Evolutionary conservation across 2,113 vertebrate species (phyloP), one percentile per base, ranked within the genome.

Genomic region (Melanocharis versteri): DNA sequence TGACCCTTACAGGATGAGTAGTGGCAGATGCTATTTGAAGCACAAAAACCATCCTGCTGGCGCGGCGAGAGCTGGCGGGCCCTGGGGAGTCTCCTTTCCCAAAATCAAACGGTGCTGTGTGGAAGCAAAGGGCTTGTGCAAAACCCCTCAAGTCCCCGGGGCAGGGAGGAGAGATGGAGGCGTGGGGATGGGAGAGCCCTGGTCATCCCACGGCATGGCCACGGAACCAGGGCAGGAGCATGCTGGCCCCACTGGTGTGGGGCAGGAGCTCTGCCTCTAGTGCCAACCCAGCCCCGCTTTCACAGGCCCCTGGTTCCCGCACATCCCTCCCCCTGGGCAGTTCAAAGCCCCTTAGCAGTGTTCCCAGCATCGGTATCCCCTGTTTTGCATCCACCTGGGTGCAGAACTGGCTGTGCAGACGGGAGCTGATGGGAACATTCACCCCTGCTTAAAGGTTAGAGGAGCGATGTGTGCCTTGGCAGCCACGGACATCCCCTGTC

Each of bases 21-120:
- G 92, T 44, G 85, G 64, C 80, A 95, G 94, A 47, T 84, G 78
- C 88, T 94, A 10, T 75, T 50, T 94, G 91, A 95, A 95, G 68
- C 45, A 39, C 68, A 58, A 3, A 83, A 82, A 9, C 8, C 3
- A 83, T 58, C 14, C 84, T 47, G 42, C 78, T 26, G 91, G 62
- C 19, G 0, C 8, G 1, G 80, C 1, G 4, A 65, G 94, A 88
- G 60, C 72, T 5, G 60, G 18, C 0, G 7, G 58, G 70, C 83
- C 64, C 33, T 2, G 10, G 73, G 56, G 61, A 85, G 71, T 23
- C 79, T 60, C 3, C 0, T 16, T 83, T 48, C 71, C 72, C 44
- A 26, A 26, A 44, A 77, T 51, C 35, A 48, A 72, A 82, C 0
- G 4, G 35, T 5, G 83, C 47, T 13, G 19, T 11, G 28, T 1